phyloP scores from a whole-genome alignment of 2,797 vertebrate genomes.

The Gambelia wislizenii region DNA sequence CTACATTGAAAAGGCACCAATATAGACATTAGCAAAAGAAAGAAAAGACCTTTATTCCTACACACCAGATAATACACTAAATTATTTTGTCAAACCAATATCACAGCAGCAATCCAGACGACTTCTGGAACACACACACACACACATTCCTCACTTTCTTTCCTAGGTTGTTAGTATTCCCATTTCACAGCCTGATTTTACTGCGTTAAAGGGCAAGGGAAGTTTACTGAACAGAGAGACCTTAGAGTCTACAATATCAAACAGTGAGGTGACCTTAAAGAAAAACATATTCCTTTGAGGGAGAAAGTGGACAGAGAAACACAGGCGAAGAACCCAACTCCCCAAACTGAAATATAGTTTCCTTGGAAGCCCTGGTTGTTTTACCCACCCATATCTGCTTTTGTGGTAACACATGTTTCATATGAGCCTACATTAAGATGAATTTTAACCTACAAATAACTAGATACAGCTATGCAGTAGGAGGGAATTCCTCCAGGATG shows the following conservation, averaged over 20 bases:
- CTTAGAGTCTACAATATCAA: slow-evolving; percentile 73
- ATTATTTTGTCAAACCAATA: slow-evolving; percentile 38
- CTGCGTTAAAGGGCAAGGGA: slow-evolving; percentile 66
- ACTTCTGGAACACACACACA: slow-evolving; percentile 28
- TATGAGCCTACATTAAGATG: slow-evolving; percentile 95
- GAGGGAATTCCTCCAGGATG: slow-evolving; percentile 88
- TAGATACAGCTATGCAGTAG: slow-evolving; percentile 88
- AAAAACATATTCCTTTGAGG: slow-evolving; percentile 67
- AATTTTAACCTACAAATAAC: slow-evolving; percentile 98
- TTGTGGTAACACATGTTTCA: slow-evolving; percentile 91
- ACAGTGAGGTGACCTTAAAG: slow-evolving; percentile 67
- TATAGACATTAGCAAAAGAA: background rate
- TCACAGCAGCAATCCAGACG: slow-evolving; percentile 25
- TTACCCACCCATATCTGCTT: slow-evolving; percentile 72
- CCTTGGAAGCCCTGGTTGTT: slow-evolving; percentile 70
- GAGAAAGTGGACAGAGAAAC: background rate
- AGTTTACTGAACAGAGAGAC: slow-evolving; percentile 71
- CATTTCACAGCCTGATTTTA: slow-evolving; percentile 63
- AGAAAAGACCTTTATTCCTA: slow-evolving; percentile 11
- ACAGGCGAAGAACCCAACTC: slow-evolving; percentile 55
- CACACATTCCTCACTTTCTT: slow-evolving; percentile 52
- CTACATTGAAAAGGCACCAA: background rate
- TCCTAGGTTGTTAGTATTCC: slow-evolving; percentile 52
- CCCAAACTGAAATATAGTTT: slow-evolving; percentile 62
- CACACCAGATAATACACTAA: slow-evolving; percentile 18